These are phyloP conservation scores for Halocaridina rubra DNA, from an alignment of 2,888 invertebrate species.

Conservation along the genomic window DNA sequence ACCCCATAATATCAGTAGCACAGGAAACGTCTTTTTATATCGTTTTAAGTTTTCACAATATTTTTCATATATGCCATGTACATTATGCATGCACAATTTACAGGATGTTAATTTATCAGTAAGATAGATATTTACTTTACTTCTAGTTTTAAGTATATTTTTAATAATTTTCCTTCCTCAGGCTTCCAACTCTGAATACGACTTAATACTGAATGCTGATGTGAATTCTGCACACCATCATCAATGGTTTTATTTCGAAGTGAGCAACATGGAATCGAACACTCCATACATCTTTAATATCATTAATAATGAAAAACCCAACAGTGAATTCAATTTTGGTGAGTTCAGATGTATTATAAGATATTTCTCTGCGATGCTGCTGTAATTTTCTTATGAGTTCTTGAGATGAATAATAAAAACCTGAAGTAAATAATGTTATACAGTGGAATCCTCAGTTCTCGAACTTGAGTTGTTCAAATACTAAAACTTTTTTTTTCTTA, in stretches of 20 bases:
- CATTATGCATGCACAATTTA: too few species aligned
- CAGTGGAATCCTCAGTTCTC: not conserved
- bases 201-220: conserved; percentile 84
- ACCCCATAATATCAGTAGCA: too few species aligned
- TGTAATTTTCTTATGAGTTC: not conserved
- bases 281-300: conserved; percentile 85
- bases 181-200: conserved; percentile 83
- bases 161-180: conserved; percentile 71
- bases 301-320: conserved; percentile 86
- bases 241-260: conserved; percentile 93
- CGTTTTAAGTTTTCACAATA: too few species aligned
- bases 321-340: conserved; percentile 87
- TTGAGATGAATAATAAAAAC: not conserved
- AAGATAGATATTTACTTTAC: too few species aligned
- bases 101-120: too few species aligned
- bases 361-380: not conserved
- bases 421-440: not conserved
- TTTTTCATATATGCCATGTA: too few species aligned
- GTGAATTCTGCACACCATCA: conserved; percentile 82
- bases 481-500: too few species aligned
- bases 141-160: too few species aligned
- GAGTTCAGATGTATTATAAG: too few species aligned
- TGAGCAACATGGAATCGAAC: conserved; percentile 79
- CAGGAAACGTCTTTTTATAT: too few species aligned
- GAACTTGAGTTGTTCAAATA: not conserved